These are phyloP conservation scores for Sorex fumeus DNA, from an alignment of 2,113 vertebrate genomes.

Conservation along the genomic window DNA sequence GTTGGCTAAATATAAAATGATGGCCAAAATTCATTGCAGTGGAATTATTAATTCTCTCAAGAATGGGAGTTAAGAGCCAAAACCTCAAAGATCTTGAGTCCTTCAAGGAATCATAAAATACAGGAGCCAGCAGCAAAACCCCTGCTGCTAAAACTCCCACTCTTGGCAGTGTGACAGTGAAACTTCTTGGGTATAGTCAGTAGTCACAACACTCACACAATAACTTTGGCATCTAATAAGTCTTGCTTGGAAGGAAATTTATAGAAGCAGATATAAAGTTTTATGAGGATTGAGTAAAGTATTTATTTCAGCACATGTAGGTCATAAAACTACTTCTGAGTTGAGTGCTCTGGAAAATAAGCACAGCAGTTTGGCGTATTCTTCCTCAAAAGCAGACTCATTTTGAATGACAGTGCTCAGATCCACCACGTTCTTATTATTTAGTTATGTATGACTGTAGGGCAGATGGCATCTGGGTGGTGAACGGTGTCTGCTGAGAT, in stretches of 20 bases:
- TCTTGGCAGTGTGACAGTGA: not conserved
- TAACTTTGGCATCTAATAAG: not conserved
- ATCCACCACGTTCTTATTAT: not conserved
- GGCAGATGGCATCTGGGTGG: not conserved
- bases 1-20: conserved; percentile 36
- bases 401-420: not conserved
- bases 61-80: not conserved
- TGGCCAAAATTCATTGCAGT: not conserved
- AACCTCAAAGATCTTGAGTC: not conserved
- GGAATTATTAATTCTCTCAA: not conserved
- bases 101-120: not conserved
- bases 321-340: not conserved
- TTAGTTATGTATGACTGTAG: not conserved
- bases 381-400: not conserved
- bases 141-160: not conserved
- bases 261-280: not conserved
- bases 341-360: conserved; percentile 6
- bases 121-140: not conserved
- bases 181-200: not conserved
- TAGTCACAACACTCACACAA: not conserved
- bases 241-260: not conserved
- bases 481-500: not conserved
- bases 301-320: not conserved
- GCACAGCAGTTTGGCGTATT: not conserved
- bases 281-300: conserved; percentile 24